Evolutionary conservation across 2,888 invertebrate species (phyloP).

Genomic region (Pterobdella sp.): DNA sequence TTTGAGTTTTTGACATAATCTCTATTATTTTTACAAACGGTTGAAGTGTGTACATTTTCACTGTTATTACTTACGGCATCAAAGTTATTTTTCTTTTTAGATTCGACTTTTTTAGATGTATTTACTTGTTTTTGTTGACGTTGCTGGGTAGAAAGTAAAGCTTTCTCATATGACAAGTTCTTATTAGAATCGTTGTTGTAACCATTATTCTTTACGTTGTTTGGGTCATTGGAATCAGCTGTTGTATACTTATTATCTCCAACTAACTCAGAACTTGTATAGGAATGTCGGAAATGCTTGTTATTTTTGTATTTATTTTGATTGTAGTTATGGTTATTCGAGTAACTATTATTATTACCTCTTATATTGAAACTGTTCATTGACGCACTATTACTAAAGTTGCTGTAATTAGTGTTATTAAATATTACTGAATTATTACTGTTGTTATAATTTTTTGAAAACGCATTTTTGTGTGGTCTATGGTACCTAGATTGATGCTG

Average conservation of each 20-base stretch:
- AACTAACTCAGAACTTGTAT: background rate
- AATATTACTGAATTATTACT: background rate
- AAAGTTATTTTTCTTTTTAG: constrained; percentile 7
- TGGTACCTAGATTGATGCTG: background rate
- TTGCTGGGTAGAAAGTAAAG: background rate
- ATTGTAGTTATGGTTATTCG: background rate
- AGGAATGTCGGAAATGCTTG: constrained; percentile 4
- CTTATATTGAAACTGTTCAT: background rate
- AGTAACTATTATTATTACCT: background rate
- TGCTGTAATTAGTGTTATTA: background rate
- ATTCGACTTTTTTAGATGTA: background rate
- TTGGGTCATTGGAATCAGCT: background rate
- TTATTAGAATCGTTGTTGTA: background rate
- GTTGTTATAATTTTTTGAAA: background rate
- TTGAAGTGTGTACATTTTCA: background rate
- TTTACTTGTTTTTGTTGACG: background rate
- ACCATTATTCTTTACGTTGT: background rate
- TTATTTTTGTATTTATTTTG: background rate
- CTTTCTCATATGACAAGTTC: background rate
- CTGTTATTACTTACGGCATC: background rate
- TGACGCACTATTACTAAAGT: background rate
- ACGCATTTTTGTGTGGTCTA: background rate
- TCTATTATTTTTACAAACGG: background rate
- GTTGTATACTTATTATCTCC: background rate
- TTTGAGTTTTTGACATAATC: background rate